Evolutionary conservation across 2,888 invertebrate genomes (phyloP).

Genomic region (Drosophila tripunctata): DNA sequence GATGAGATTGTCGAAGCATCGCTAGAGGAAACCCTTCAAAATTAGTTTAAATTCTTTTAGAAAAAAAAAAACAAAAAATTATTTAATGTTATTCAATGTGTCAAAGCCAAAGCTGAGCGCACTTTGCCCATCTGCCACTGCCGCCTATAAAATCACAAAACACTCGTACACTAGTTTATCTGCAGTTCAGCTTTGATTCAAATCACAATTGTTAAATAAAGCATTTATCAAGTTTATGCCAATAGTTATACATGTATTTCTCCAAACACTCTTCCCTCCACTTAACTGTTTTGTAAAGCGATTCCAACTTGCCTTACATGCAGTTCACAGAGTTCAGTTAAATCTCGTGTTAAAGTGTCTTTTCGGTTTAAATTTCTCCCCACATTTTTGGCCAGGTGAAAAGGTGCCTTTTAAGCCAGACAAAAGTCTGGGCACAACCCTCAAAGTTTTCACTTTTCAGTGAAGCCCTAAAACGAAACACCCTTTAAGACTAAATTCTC

Average conservation of each 20-base stretch:
- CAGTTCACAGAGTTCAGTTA: constrained; percentile 74
- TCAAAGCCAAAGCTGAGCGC: constrained; percentile 19
- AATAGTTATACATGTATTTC: neutral
- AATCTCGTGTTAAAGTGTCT: constrained; percentile 75
- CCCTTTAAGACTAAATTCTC: constrained; percentile 1
- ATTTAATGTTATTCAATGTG: constrained; percentile 28
- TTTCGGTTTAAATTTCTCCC: constrained; percentile 45
- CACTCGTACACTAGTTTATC: constrained; percentile 38
- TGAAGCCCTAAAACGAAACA: constrained; percentile 53
- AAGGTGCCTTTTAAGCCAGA: constrained; percentile 61
- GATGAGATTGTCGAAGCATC: constrained; percentile 24
- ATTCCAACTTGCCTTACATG: constrained; percentile 23
- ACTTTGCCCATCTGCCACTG: constrained; percentile 18
- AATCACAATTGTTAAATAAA: constrained; percentile 29
- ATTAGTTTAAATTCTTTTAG: neutral
- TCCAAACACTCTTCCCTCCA: neutral
- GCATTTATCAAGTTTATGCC: constrained; percentile 17
- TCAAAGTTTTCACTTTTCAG: constrained; percentile 29
- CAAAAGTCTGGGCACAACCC: constrained; percentile 43
- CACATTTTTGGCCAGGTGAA: constrained; percentile 55
- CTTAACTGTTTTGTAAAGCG: constrained; percentile 40
- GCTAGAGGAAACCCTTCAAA: constrained; percentile 4
- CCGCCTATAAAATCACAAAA: neutral
- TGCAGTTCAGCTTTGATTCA: constrained; percentile 50
- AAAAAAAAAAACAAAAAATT: constrained; percentile 10